Conservation (phyloP, 1,140 invertebrate genomes). For the Hyles euphorbiae region DNA sequence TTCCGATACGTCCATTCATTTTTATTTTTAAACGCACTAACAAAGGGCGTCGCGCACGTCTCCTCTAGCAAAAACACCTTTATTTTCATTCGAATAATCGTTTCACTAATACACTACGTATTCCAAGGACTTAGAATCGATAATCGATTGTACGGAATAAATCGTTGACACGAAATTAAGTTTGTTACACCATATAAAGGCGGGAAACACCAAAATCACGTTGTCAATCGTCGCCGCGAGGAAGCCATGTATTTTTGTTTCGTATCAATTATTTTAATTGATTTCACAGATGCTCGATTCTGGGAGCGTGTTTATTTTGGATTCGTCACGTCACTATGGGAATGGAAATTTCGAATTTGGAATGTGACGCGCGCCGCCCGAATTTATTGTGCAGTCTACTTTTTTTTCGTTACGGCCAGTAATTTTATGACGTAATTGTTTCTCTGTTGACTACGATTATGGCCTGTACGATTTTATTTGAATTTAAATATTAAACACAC, state of each 20-base stretch:
- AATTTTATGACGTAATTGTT: neutral
- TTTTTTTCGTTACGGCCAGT: neutral
- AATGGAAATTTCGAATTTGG: slow-evolving; percentile 1
- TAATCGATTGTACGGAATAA: slow-evolving; percentile 3
- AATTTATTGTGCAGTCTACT: neutral
- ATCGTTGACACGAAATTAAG: slow-evolving; percentile 3
- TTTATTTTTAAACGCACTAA: slow-evolving; percentile 49
- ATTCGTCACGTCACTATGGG: slow-evolving; percentile 9
- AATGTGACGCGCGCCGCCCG: neutral
- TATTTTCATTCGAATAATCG: slow-evolving; percentile 2
- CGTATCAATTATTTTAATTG: slow-evolving; percentile 69
- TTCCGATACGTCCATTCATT: slow-evolving; percentile 33
- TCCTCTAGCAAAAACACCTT: slow-evolving; percentile 11
- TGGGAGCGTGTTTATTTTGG: slow-evolving; percentile 19
- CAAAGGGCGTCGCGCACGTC: slow-evolving; percentile 27
- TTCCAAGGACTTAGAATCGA: neutral
- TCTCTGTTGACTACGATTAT: too few species aligned
- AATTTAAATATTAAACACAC: too few species aligned
- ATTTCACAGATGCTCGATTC: slow-evolving; percentile 55
- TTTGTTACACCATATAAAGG: slow-evolving; percentile 14
- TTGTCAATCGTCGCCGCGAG: slow-evolving; percentile 46
- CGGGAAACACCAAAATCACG: slow-evolving; percentile 51
- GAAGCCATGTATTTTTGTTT: slow-evolving; percentile 66
- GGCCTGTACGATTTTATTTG: too few species aligned
- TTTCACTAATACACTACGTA: neutral